Percentiles rank a stretch among this genome's conserved stretches.
Conservation (phyloP, 2,888 invertebrate species). For the Fissipunctia ypsillon region DNA sequence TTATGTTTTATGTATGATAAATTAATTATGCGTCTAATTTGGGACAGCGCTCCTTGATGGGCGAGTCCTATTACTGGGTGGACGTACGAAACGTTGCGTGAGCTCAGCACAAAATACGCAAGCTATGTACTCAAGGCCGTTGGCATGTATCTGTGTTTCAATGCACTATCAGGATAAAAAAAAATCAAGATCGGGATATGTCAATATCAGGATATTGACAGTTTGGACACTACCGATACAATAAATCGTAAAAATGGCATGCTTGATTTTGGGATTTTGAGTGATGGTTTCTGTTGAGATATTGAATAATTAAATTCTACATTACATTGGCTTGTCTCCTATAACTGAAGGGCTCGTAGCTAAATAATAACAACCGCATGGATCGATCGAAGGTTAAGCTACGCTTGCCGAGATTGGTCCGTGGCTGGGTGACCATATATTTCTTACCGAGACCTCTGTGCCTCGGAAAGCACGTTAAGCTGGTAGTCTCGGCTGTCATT, state of each 20-base stretch:
- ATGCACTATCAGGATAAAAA: slow-evolving; percentile 39
- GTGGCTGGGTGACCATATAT: not conserved
- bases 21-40: too few relatives aligned
- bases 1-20: too few relatives aligned
- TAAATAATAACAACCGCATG: not conserved
- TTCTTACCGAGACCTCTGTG: not conserved
- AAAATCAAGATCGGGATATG: too few relatives aligned
- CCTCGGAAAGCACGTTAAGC: not conserved
- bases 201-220: too few relatives aligned
- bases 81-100: too few relatives aligned
- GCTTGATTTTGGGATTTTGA: slow-evolving; percentile 7
- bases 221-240: not conserved
- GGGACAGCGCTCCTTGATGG: too few relatives aligned
- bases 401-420: too few relatives aligned
- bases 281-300: not conserved
- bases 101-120: too few relatives aligned
- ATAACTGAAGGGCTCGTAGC: not conserved
- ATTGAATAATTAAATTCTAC: not conserved
- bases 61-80: too few relatives aligned
- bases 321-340: not conserved
- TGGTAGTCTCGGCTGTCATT: not conserved
- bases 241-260: slow-evolving; percentile 21
- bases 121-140: too few relatives aligned
- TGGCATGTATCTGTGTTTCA: too few relatives aligned
- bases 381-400: not conserved